Evolutionary conservation across 2,797 vertebrate species (phyloP), one percentile per base, ranked within the genome.

Genomic region (Remorina albescens): DNA sequence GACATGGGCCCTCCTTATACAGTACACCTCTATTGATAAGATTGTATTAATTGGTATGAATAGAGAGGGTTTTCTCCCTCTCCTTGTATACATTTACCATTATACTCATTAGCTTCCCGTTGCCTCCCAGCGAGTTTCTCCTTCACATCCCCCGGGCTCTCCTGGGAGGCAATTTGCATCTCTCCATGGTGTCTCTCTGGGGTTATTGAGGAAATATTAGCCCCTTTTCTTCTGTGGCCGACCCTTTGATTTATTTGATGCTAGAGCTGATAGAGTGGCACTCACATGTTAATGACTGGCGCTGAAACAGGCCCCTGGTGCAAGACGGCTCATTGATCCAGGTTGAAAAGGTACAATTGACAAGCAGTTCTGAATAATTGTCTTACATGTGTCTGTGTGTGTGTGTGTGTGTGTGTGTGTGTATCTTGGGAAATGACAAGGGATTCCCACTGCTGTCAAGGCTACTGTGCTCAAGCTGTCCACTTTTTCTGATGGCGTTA

Each of bases 81-180:
- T 88, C 82, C 92, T 93, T 94, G 93, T 95, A 94, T 95, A 95
- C 93, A 94, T 95, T 95, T 94, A 93, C 91, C 87, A 93, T 94
- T 95, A 93, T 90, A 92, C 93, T 95, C 93, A 95, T 95, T 95
- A 95, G 91, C 91, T 93, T 92, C 90, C 90, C 76, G 83, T 92
- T 89, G 93, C 93, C 93, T 94, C 92, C 85, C 90, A 91, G 93
- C 91, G 30, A 91, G 88, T 84, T 88, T 88, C 93, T 91, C 85
- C 92, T 93, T 87, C 92, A 84, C 92, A 85, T 86, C 92, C 91
- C 86, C 86, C 62, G 26, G 83, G 78, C 84, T 94, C 94, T 93
- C 94, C 84, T 82, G 95, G 94, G 95, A 94, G 93, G 91, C 92
- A 93, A 94, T 95, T 95, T 95, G 91, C 94, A 94, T 95, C 92